Evolutionary conservation across 2,888 invertebrate genomes (phyloP), one percentile per base, ranked within the genome.

Genomic region (Pegoplata infirma): DNA sequence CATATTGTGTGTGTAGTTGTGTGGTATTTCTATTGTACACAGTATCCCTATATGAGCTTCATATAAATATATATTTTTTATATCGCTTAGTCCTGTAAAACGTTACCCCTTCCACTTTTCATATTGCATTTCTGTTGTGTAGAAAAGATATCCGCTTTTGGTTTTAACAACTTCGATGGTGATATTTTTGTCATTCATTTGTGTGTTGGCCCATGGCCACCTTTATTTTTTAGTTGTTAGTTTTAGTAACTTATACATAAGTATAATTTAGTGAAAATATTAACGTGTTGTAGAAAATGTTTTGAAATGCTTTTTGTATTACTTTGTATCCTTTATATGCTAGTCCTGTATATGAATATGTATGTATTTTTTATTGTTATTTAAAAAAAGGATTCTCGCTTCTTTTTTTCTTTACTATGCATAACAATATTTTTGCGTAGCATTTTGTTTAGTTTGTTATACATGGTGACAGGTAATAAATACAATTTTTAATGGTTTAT

Each of bases 401-500:
- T 49, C 3, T 49, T n/a, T 46, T 21, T 19, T 8, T 1, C 16
- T 21, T 53, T 40, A 56, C 25, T 44, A 46, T 74, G 66, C 59
- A 59, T 67, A 74, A 67, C 53, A 53, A 67, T 59, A 59, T 59
- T 67, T 74, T 53, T 74, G 53, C 59, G 58, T 74, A 74, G 46
- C 66, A 74, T 74, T 67, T 74, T 53, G 59, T 67, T 74, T 59
- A 67, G 74, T 67, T 74, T 74, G 66, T 53, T 74, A 67, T 74
- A 67, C 59, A 59, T 46, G 66, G 19, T 59, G 76, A 80, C 76
- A 81, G 82, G 85, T 82, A 83, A 84, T 85, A 85, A 85, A 85
- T 85, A 84, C 82, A 82, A 84, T 84, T 85, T 84, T 85, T 84
- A 85, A 85, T 84, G 84, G 84, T 82, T 83, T 83, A 64, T 84